Evolutionary conservation across 2,113 vertebrate species (phyloP), one percentile per base, ranked within the genome.

Genomic region (Paratilapia polleni): DNA sequence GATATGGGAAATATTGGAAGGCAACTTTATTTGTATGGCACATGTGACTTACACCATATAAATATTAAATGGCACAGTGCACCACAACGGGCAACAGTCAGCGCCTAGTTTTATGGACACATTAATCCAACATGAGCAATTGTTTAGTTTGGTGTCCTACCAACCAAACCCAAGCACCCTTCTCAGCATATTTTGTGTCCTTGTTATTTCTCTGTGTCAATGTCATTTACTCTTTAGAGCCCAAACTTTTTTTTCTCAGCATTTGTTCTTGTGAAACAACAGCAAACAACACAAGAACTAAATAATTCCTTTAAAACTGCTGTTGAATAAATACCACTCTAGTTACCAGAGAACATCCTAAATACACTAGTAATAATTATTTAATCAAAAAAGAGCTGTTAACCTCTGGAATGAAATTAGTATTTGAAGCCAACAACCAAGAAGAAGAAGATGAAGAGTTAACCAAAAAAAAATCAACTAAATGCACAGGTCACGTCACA

Each of bases 101-200:
- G 49, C n/a, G 58, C 8, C 2, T 34, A n/a, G 76, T 52, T 73
- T 64, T 78, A 38, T 58, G 62, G 43, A 62, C 52, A 26, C 83
- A 88, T 88, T 43, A 60, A 78, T 79, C 15, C 60, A 87, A 47
- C 49, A 81, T 70, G 84, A 60, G 31, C 70, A 54, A 49, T 61
- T 85, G 58, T 85, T 88, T 90, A 66, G 66, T 91, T 85, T 81
- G 63, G 86, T 91, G 73, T 80, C 90, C 81, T 14, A 84, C 80
- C 87, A 90, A 89, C 86, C 63, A 77, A 22, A 59, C 15, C 22
- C 41, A 41, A 58, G 36, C 54, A 34, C 14, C 14, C 62, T 62
- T 28, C 73, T 82, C 59, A 80, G 57, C 20, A 34, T 81, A 57
- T 77, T 82, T 85, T 82, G 57, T 80, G 31, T 28, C 49, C 28